Evolutionary conservation across 37 sponge, comb jelly and placozoan genomes (phyloP).

Genomic region (Hexactinellida sp.): DNA sequence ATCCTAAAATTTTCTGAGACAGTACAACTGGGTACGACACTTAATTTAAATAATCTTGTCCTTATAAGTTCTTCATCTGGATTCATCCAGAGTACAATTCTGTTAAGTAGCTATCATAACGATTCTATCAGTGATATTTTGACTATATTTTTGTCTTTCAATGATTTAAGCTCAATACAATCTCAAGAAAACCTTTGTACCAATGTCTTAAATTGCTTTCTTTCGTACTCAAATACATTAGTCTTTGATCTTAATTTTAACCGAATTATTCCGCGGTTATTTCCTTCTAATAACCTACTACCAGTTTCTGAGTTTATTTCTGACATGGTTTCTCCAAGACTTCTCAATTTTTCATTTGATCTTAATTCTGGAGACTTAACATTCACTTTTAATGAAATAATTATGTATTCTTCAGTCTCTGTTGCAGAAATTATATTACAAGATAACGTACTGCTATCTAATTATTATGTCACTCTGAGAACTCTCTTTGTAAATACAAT

Average conservation of each 20-base stretch:
- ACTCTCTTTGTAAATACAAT: not conserved
- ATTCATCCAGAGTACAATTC: slow-evolving; percentile 18
- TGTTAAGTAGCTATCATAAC: not conserved
- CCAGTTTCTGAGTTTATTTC: slow-evolving; percentile 33
- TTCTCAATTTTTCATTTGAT: slow-evolving; percentile 44
- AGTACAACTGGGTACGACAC: not conserved
- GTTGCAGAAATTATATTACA: slow-evolving; percentile 42
- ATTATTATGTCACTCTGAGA: slow-evolving; percentile 33
- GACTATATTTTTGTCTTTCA: slow-evolving; percentile 20
- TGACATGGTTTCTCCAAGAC: slow-evolving; percentile 32
- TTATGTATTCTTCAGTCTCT: slow-evolving; percentile 21
- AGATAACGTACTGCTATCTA: slow-evolving; percentile 29
- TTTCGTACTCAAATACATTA: slow-evolving; percentile 23
- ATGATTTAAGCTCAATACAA: slow-evolving; percentile 59
- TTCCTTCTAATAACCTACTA: not conserved
- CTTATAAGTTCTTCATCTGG: not conserved
- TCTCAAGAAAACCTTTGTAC: slow-evolving; percentile 44
- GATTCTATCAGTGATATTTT: not conserved
- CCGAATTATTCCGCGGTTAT: slow-evolving; percentile 18
- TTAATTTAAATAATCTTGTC: not conserved
- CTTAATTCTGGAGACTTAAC: slow-evolving; percentile 43
- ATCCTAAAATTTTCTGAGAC: slow-evolving; percentile 22
- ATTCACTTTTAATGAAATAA: slow-evolving; percentile 43
- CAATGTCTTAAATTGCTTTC: slow-evolving; percentile 34
- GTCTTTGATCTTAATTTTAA: slow-evolving; percentile 58